phyloP scores from a whole-genome alignment of 1,140 invertebrate genomes.

The Papilio aristodemus region DNA sequence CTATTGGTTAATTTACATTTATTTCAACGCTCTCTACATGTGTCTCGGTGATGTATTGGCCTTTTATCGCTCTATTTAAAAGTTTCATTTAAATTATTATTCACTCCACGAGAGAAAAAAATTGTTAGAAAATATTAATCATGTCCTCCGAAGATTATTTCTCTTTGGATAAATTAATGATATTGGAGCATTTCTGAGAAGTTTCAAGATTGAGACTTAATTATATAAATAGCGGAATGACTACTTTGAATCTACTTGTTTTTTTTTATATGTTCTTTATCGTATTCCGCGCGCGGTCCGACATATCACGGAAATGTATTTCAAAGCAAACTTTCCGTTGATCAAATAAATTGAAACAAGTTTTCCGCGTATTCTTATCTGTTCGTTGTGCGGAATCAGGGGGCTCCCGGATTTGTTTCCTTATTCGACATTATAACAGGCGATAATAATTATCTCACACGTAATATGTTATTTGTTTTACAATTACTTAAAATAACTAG shows the following conservation, averaged over 20 bases:
- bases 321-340: slow-evolving; percentile 11
- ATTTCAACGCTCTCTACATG: too few relatives aligned
- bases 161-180: neutral
- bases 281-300: neutral
- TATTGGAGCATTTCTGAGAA: neutral
- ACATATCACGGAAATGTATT: slow-evolving; percentile 15
- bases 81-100: neutral
- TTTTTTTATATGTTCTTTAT: slow-evolving; percentile 17
- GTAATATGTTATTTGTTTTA: neutral
- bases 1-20: too few relatives aligned
- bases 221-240: slow-evolving; percentile 3
- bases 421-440: neutral
- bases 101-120: neutral
- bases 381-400: slow-evolving; percentile 6
- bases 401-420: slow-evolving; percentile 28
- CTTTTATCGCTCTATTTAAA: neutral
- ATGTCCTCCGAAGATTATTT: neutral
- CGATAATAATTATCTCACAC: neutral
- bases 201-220: neutral
- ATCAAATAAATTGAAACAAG: slow-evolving; percentile 3
- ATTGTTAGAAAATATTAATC: neutral
- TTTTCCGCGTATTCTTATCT: slow-evolving; percentile 27
- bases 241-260: neutral
- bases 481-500: too few relatives aligned
- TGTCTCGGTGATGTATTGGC: neutral